A percentile compares a stretch with the other conserved stretches of the same genome.
Conservation (phyloP, 2,797 vertebrate species). For the Pseudomugil tenellus region DNA sequence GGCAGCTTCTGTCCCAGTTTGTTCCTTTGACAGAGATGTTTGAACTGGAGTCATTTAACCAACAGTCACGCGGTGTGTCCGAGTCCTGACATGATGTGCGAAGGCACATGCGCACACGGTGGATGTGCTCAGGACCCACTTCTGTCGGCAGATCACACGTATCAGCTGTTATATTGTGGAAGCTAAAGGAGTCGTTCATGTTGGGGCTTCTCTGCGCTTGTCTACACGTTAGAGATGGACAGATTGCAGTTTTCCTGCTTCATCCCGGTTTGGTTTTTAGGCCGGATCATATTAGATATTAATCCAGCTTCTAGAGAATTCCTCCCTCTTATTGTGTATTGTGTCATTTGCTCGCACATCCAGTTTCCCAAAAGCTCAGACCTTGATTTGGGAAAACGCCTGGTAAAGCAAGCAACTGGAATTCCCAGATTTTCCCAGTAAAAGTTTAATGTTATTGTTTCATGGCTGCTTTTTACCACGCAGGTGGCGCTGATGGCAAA, state of each 20-base stretch:
- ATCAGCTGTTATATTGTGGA: slow-evolving; percentile 7
- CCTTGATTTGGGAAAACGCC: neutral
- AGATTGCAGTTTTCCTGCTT: neutral
- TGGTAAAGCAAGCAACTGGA: neutral
- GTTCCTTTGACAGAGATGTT: slow-evolving; percentile 26
- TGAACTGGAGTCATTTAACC: neutral
- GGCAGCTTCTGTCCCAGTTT: slow-evolving; percentile 52
- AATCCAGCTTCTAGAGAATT: neutral
- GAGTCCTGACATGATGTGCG: neutral
- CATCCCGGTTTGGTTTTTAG: neutral
- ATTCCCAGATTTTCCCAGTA: neutral
- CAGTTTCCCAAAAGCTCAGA: neutral
- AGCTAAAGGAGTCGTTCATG: neutral
- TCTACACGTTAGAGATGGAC: slow-evolving; percentile 1
- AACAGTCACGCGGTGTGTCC: slow-evolving; percentile 19
- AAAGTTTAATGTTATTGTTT: too few relatives aligned
- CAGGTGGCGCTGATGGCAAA: too few relatives aligned
- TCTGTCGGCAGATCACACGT: slow-evolving; percentile 3
- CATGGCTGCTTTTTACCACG: too few relatives aligned
- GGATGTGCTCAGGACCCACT: slow-evolving; percentile 11
- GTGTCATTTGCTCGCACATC: neutral
- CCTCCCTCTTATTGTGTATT: neutral
- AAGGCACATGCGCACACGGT: neutral
- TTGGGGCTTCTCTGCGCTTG: neutral
- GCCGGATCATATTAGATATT: too few relatives aligned